Conservation (phyloP, 2,113 vertebrate genomes). For the Salvelinus alpinus region DNA sequence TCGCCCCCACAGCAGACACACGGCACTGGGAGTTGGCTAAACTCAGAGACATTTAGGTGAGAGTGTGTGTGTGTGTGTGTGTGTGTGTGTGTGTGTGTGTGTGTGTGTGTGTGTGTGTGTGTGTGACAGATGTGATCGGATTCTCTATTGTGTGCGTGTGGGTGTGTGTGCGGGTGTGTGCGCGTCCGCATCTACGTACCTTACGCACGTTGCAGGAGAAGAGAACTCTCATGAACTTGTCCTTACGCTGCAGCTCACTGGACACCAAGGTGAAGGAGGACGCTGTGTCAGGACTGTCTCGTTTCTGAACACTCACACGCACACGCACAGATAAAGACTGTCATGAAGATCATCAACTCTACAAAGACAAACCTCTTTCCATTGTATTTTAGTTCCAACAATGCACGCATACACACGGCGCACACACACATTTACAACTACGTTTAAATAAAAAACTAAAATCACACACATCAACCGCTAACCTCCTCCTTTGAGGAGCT, state of each 20-base stretch:
- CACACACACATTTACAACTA: neutral
- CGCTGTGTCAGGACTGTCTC: constrained; percentile 79
- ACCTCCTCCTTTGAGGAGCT: too few species aligned
- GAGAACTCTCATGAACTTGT: constrained; percentile 95
- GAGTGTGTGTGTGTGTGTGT: neutral
- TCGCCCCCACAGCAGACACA: constrained; percentile 21
- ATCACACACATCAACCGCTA: neutral
- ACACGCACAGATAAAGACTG: neutral
- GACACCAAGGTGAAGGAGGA: constrained; percentile 85
- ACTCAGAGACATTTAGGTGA: neutral
- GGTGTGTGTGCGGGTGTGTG: neutral
- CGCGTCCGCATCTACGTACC: constrained; percentile 65
- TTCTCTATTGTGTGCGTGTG: neutral
- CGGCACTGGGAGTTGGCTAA: constrained; percentile 16
- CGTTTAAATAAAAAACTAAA: neutral
- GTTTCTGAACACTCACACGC: constrained; percentile 72
- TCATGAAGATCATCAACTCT: too few species aligned
- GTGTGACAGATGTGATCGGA: neutral
- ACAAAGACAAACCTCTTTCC: too few species aligned
- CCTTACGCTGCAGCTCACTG: constrained; percentile 91
- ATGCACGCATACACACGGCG: neutral
- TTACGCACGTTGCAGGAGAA: constrained; percentile 97
- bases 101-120: neutral
- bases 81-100: constrained; percentile 1
- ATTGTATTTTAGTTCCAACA: too few species aligned